phyloP scores from a whole-genome alignment of 30 jellyfish, hydroid and myxozoan genomes.

The Aurelia aurita region DNA sequence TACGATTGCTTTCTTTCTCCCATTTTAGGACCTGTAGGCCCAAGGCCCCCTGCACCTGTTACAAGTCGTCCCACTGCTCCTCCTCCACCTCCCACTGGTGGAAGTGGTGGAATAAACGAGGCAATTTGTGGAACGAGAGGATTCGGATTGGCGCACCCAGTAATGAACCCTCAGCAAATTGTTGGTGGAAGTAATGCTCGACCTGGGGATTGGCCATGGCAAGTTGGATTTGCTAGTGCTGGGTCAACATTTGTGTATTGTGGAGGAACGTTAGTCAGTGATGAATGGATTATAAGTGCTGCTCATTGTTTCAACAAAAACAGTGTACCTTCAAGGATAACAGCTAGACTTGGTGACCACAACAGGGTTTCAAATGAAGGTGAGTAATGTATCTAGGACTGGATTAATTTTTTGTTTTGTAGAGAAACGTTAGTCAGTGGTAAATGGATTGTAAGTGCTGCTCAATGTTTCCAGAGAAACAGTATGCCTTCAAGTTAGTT shows the following conservation, averaged over 20 bases:
- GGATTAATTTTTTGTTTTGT: conserved; percentile 47
- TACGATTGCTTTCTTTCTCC: too few relatives aligned
- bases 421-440: conserved; percentile 36
- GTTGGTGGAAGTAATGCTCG: conserved; percentile 62
- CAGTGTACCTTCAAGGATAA: conserved; percentile 15
- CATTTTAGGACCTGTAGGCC: too few relatives aligned
- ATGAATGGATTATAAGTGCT: conserved; percentile 63
- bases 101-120: conserved; percentile 14
- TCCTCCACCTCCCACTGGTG: not conserved
- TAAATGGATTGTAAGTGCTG: conserved; percentile 53
- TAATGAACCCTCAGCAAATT: conserved; percentile 45
- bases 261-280: conserved; percentile 62
- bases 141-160: conserved; percentile 33
- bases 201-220: conserved; percentile 82
- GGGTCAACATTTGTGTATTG: conserved; percentile 55
- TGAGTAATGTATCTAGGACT: conserved; percentile 34
- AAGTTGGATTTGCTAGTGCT: conserved; percentile 49
- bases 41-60: conserved; percentile 17
- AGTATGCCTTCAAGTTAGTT: conserved; percentile 11
- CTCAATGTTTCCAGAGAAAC: conserved; percentile 19
- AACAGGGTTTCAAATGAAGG: conserved; percentile 51
- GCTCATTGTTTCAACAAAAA: conserved; percentile 42
- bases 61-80: conserved; percentile 1
- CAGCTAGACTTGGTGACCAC: conserved; percentile 69
- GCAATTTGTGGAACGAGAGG: conserved; percentile 68